Evolutionary conservation across 1,140 invertebrate genomes (phyloP).

Genomic region (Formica exsecta): DNA sequence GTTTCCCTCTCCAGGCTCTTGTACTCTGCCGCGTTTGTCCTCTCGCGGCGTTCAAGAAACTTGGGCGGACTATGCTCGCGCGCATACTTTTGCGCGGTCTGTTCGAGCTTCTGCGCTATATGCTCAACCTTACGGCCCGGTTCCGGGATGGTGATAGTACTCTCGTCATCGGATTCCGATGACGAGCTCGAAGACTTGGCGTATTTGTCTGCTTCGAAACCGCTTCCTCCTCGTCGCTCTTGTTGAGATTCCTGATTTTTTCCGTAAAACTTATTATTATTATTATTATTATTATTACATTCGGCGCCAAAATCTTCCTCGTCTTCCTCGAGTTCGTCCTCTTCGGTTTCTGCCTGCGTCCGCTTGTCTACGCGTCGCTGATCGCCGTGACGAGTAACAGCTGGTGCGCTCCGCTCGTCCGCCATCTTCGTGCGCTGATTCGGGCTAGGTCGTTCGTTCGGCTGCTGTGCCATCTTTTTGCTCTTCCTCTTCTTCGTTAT

Average conservation of each 20-base stretch:
- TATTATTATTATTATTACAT: constrained; percentile 59
- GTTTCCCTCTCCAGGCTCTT: constrained; percentile 77
- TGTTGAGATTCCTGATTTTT: constrained; percentile 58
- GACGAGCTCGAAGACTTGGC: constrained; percentile 80
- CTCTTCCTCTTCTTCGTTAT: constrained; percentile 66
- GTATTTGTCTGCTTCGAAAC: constrained; percentile 76
- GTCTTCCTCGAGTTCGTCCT: constrained; percentile 79
- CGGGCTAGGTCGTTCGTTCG: constrained; percentile 69
- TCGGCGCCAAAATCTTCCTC: constrained; percentile 78
- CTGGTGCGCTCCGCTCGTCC: constrained; percentile 62
- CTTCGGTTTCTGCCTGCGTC: constrained; percentile 81
- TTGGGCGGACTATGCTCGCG: constrained; percentile 85
- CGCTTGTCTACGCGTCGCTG: constrained; percentile 58
- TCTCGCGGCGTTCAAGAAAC: constrained; percentile 79
- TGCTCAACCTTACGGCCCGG: constrained; percentile 85
- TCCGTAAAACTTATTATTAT: constrained; percentile 62
- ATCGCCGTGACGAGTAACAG: constrained; percentile 64
- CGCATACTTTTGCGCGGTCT: constrained; percentile 85
- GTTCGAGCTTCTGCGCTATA: constrained; percentile 85
- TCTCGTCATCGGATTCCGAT: constrained; percentile 84
- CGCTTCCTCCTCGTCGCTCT: constrained; percentile 47
- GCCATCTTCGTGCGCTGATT: constrained; percentile 73
- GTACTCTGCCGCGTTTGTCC: constrained; percentile 68
- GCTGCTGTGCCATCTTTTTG: constrained; percentile 63
- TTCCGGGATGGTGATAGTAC: constrained; percentile 84